phyloP scores from a whole-genome alignment of 1,140 invertebrate genomes.

The Drosophila athabasca region DNA sequence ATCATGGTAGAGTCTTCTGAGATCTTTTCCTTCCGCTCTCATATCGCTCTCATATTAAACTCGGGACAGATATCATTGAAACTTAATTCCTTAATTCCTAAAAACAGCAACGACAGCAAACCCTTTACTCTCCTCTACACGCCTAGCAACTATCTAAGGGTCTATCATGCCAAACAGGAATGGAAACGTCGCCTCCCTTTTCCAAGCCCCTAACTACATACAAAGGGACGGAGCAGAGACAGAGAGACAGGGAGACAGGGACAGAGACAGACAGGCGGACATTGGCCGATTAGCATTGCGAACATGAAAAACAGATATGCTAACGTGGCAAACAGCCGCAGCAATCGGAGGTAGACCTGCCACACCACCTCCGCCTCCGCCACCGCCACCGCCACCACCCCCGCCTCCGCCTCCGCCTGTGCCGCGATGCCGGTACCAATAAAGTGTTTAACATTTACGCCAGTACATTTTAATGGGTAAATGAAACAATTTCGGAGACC shows the following conservation, averaged over 20 bases:
- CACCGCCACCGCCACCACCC: neutral
- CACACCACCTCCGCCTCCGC: conserved; percentile 6
- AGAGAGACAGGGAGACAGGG: conserved; percentile 13
- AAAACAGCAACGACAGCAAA: too few relatives aligned
- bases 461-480: conserved; percentile 77
- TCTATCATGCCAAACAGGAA: too few relatives aligned
- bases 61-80: too few relatives aligned
- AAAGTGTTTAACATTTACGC: conserved; percentile 75
- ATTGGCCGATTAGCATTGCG: conserved; percentile 65
- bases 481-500: conserved; percentile 70
- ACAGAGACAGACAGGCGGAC: conserved; percentile 19
- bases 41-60: too few relatives aligned
- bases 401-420: neutral
- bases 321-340: conserved; percentile 76
- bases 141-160: too few relatives aligned
- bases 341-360: conserved; percentile 46
- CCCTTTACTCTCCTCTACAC: too few relatives aligned
- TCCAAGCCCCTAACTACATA: too few relatives aligned
- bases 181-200: too few relatives aligned
- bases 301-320: conserved; percentile 78
- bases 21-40: too few relatives aligned
- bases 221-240: too few relatives aligned
- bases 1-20: too few relatives aligned
- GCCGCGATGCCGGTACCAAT: conserved; percentile 47
- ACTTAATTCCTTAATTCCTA: too few relatives aligned